Evolutionary conservation across 1,140 invertebrate species (phyloP), one percentile per base, ranked within the genome.

Genomic region (Piezodorus guildinii): DNA sequence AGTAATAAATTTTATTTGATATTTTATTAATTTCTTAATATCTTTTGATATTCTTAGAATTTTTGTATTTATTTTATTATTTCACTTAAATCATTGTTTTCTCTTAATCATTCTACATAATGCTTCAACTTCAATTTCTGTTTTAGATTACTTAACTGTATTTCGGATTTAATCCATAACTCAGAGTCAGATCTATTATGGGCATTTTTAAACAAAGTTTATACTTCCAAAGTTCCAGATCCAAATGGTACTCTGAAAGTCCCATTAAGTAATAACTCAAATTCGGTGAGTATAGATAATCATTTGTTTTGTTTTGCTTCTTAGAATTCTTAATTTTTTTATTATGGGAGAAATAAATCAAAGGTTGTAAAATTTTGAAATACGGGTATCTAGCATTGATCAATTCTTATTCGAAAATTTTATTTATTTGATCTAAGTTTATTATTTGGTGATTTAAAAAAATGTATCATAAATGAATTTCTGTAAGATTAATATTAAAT

Each of bases 201-300:
- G 65, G 75, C 77, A 66, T 87, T 90, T 73, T 76, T 91, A 49
- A 76, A 83, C 66, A 78, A 80, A 69, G 78, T 87, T 23, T 85
- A 88, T 72, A 77, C 77, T 17, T 77, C 78, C 67, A 78, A 79
- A 63, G 77, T 90, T 59, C 85, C 77, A 46, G 72, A 74, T 66
- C 74, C 75, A 64, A 76, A 75, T 66, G 70, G 70, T 52, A 73
- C 76, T 30, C 71, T 87, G 1, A 77, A 77, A 58, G 74, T 85
- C 15, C 77, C 76, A 23, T 80, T 81, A 62, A 79, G 81, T 70
- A 77, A 78, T 45, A 79, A 77, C 0, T 75, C 51, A n/a, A 70
- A 71, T 62, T 51, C 30, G 10, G 59, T 64, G 45, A 68, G 71
- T 65, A 6, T 16, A 8, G 2, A 17, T 54, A 3, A 21, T 16